Percentiles rank a stretch among this genome's conserved stretches.
Conservation (phyloP, 2,888 invertebrate genomes). For the Meteorus cinctellus region DNA sequence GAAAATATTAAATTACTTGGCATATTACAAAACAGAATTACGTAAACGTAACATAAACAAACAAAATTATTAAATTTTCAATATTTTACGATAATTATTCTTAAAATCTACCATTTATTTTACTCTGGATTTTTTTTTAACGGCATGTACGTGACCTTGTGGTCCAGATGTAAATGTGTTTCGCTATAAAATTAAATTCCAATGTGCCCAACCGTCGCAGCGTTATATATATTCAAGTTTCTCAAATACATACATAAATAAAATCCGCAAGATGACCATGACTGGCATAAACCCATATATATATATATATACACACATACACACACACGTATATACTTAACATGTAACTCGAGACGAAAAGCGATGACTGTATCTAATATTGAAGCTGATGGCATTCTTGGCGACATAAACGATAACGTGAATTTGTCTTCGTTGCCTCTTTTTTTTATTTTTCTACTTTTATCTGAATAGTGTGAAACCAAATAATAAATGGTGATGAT, state of each 20-base stretch:
- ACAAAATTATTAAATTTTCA: not conserved
- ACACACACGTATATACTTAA: not conserved
- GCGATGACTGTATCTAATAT: not conserved
- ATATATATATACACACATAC: not conserved
- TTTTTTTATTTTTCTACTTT: not conserved
- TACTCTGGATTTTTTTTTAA: not conserved
- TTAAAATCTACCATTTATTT: slow-evolving; percentile 15
- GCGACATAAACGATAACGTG: slow-evolving; percentile 5
- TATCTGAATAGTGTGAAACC: not conserved
- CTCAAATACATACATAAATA: not conserved
- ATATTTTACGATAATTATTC: slow-evolving; percentile 16
- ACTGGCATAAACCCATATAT: not conserved
- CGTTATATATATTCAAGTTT: slow-evolving; percentile 5
- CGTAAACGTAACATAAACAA: no score
- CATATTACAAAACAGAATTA: no score
- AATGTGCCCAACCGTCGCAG: not conserved
- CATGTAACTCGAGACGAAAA: not conserved
- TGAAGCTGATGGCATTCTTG: slow-evolving; percentile 1
- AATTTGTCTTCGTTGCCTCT: not conserved
- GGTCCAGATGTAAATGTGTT: slow-evolving; percentile 8
- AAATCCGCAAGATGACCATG: not conserved
- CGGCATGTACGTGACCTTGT: slow-evolving; percentile 10
- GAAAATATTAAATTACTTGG: no score
- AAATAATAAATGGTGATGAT: not conserved
- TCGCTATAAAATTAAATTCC: slow-evolving; percentile 18